Evolutionary conservation across 2,888 invertebrate species (phyloP), one percentile per base, ranked within the genome.

Genomic region (Onchidella celtica): DNA sequence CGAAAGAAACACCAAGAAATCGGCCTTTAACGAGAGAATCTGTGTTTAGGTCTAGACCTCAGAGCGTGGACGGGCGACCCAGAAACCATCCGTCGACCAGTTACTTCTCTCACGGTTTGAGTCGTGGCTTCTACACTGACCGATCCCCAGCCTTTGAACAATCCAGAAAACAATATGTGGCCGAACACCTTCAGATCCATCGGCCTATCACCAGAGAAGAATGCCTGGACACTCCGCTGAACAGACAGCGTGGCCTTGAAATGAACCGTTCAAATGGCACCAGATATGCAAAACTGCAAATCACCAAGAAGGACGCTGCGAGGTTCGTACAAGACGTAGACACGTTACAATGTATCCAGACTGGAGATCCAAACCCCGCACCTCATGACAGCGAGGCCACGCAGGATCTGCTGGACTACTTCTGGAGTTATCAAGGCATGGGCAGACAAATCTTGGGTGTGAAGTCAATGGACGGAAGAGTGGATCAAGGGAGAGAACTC

Each of bases 361-460:
- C 47, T 6, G 47, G 47, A 6, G 47, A 47, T 47, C 6, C 47
- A 47, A 47, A 47, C 17, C 17, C 47, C 9, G 9, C 4, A 24
- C n/a, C 40, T 24, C 24, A 6, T 1, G 27, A n/a, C 2, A 36
- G 34, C 1, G 6, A 61, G 0, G 9, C 24, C 34, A 14, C 38
- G 1, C 69, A 57, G 55, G 83, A 83, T 17, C 40, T 79, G 24
- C 27, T 83, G 34, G 83, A 83, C 55, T 81, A 83, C 34, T 74
- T 77, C 36, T 83, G 83, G 83, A 77, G 81, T 11, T 83, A 83
- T 68, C 83, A 83, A 38, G 78, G 83, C 34, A 80, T 83, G 81
- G 74, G 78, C 6, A 36, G 83, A 24, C 83, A 83, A 68, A 72
- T 83, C 57, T 68, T 83, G 1, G 66, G 47, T 34, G 27, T 63